Percentiles rank a stretch among this genome's conserved stretches.
Evolutionary conservation across 1,140 invertebrate genomes (phyloP).

Genomic region (Macrocentrus cingulum): DNA sequence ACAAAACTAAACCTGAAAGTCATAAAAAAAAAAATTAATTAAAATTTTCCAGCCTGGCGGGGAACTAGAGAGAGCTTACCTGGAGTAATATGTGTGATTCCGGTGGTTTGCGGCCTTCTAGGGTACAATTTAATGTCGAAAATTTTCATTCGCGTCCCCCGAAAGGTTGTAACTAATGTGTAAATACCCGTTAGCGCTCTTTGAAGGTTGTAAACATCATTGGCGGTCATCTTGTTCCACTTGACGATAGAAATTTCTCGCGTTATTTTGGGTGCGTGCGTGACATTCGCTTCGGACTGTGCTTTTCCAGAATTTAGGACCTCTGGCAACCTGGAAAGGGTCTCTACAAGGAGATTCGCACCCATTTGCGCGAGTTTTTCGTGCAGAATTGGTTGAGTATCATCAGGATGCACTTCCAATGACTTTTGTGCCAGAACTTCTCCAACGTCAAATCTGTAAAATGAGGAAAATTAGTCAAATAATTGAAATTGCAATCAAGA

Average conservation of each 20-base stretch:
- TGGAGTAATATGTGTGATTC: slow-evolving; percentile 44
- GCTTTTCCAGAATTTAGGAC: slow-evolving; percentile 61
- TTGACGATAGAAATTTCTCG: slow-evolving; percentile 62
- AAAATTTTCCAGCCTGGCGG: slow-evolving; percentile 5
- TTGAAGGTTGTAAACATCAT: slow-evolving; percentile 67
- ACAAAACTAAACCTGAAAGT: slow-evolving; percentile 57
- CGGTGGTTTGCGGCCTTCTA: slow-evolving; percentile 10
- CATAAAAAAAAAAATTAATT: slow-evolving; percentile 15
- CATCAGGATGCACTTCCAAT: slow-evolving; percentile 64
- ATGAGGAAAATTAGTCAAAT: slow-evolving; percentile 12
- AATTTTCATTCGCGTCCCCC: slow-evolving; percentile 63
- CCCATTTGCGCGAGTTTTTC: slow-evolving; percentile 69
- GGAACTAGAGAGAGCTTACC: slow-evolving; percentile 24
- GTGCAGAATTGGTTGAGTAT: slow-evolving; percentile 70
- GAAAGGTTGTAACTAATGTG: slow-evolving; percentile 64
- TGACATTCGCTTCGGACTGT: slow-evolving; percentile 65
- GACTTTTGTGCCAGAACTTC: slow-evolving; percentile 73
- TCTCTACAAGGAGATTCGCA: slow-evolving; percentile 68
- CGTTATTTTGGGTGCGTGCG: slow-evolving; percentile 75
- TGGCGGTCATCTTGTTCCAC: slow-evolving; percentile 66
- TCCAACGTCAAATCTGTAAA: slow-evolving; percentile 78
- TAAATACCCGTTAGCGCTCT: slow-evolving; percentile 68
- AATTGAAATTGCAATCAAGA: too few species aligned
- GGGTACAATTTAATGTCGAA: slow-evolving; percentile 57
- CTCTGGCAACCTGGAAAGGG: slow-evolving; percentile 64